Conservation (phyloP, 2,113 vertebrate genomes). For the Mola mola region DNA sequence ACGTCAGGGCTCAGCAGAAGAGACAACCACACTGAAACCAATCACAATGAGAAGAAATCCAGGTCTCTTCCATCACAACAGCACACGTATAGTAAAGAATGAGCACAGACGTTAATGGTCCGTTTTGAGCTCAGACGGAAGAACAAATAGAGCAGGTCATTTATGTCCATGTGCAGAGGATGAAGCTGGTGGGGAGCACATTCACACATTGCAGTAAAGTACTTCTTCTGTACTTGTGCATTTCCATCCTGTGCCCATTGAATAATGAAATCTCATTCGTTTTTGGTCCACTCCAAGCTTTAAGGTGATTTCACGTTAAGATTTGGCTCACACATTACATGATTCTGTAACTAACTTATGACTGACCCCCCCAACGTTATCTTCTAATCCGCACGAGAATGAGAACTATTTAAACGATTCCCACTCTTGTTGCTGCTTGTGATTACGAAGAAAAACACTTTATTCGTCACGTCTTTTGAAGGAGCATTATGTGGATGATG, state of each 20-base stretch:
- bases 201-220: not conserved
- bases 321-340: no score
- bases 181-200: not conserved
- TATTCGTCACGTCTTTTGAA: not conserved
- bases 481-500: not conserved
- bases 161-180: not conserved
- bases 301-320: no score
- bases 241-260: not conserved
- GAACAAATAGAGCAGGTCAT: not conserved
- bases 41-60: not conserved
- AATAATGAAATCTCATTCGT: not conserved
- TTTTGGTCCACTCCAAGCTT: not conserved
- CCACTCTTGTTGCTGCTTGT: no score
- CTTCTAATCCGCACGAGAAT: no score
- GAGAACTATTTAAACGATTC: no score
- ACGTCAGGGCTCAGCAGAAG: not conserved
- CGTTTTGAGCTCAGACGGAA: constrained; percentile 2
- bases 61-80: not conserved
- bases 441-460: not conserved
- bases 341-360: no score
- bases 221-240: not conserved
- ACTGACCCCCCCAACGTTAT: no score
- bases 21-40: not conserved
- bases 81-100: not conserved
- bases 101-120: not conserved